Conservation (phyloP, 64 coral and sea anemone species). For the Stichodactyla mertensii region DNA sequence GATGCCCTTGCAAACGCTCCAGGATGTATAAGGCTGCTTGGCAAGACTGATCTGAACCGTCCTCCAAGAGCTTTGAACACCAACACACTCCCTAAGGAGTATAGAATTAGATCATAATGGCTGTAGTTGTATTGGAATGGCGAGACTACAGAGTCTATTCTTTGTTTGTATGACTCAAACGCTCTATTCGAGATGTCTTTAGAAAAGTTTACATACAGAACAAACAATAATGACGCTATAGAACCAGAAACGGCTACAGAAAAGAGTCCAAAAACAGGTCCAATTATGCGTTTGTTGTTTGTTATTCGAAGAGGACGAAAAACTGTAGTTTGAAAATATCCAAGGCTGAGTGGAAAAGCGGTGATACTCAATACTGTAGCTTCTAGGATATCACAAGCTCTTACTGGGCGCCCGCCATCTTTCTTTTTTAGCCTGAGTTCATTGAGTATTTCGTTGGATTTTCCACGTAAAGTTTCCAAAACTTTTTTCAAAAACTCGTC, state of each 20-base stretch:
- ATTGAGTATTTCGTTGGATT: neutral
- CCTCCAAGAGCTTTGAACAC: conserved; percentile 75
- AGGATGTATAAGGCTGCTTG: conserved; percentile 84
- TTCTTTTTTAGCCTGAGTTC: conserved; percentile 9
- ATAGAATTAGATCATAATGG: conserved; percentile 46
- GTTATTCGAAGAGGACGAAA: conserved; percentile 69
- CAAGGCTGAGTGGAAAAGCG: conserved; percentile 60
- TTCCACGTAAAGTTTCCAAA: conserved; percentile 13
- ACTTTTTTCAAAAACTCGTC: conserved; percentile 58
- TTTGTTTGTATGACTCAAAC: neutral
- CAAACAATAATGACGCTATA: conserved; percentile 42
- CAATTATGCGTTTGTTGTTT: conserved; percentile 37
- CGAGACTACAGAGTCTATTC: conserved; percentile 21
- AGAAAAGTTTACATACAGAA: conserved; percentile 32
- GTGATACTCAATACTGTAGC: conserved; percentile 31
- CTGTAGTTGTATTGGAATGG: conserved; percentile 2
- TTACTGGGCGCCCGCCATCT: neutral
- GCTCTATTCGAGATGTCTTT: conserved; percentile 21
- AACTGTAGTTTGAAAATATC: conserved; percentile 48
- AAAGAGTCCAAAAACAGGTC: conserved; percentile 32
- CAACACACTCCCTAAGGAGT: conserved; percentile 38
- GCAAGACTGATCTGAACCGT: conserved; percentile 65
- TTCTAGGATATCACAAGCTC: conserved; percentile 22
- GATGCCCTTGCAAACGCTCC: conserved; percentile 80
- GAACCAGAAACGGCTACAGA: conserved; percentile 46